These are phyloP conservation scores for Harpagifer antarcticus DNA, from an alignment of 2,797 vertebrate species.

Conservation along the genomic window DNA sequence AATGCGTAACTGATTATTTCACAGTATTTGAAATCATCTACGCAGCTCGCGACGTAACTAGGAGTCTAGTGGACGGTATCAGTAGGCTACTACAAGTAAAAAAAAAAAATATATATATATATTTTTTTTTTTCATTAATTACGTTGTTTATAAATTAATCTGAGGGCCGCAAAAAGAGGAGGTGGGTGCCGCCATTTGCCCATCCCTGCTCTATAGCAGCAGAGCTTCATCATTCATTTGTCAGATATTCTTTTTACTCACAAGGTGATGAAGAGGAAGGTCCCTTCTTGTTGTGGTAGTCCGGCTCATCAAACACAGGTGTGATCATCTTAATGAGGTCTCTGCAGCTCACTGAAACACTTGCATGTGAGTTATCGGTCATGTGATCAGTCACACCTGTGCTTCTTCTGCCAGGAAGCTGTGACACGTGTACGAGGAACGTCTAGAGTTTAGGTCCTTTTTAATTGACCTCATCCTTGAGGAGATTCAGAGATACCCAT, in stretches of 20 bases:
- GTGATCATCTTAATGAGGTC: slow-evolving; percentile 24
- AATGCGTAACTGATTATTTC: too few species aligned
- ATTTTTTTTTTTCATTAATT: too few species aligned
- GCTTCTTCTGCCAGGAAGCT: slow-evolving; percentile 4
- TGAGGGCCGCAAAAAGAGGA: too few species aligned
- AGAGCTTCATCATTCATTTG: not conserved
- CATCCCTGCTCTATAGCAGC: too few species aligned
- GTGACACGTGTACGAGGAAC: not conserved
- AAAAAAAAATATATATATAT: too few species aligned
- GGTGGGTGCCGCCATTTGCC: too few species aligned
- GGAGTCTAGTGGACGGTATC: too few species aligned
- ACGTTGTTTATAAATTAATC: too few species aligned
- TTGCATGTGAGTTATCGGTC: not conserved
- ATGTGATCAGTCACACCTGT: slow-evolving; percentile 32
- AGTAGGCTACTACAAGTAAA: too few species aligned
- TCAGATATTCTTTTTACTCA: not conserved
- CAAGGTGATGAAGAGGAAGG: not conserved
- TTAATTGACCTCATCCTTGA: not conserved
- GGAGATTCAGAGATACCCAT: not conserved
- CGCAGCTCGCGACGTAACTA: too few species aligned
- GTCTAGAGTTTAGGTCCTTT: not conserved
- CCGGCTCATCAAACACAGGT: slow-evolving; percentile 31
- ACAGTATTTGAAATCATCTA: too few species aligned
- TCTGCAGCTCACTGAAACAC: not conserved
- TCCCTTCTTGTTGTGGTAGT: not conserved